A percentile compares a stretch with the other conserved stretches of the same genome.
These are phyloP conservation scores for Rhabditoides inermis DNA, from an alignment of 2,888 invertebrate genomes.

Conservation along the genomic window DNA sequence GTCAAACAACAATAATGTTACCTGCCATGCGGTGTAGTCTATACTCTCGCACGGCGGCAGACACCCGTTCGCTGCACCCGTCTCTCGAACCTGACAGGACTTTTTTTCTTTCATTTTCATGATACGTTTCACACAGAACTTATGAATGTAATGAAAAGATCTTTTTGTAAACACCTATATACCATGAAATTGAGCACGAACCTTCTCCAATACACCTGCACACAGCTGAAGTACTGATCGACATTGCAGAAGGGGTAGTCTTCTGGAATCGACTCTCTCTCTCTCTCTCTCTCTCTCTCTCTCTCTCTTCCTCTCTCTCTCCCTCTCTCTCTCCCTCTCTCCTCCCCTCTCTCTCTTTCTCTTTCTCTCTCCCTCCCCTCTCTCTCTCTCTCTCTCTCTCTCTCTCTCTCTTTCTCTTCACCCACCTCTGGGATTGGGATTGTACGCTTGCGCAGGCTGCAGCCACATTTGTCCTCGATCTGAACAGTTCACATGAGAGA, in stretches of 20 bases:
- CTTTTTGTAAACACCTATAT: no score
- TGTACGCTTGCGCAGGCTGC: conserved; percentile 38
- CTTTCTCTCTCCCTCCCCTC: neutral
- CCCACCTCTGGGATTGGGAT: conserved; percentile 19
- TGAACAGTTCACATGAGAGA: no score
- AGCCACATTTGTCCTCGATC: conserved; percentile 40
- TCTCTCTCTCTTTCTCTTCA: no score
- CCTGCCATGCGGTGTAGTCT: conserved; percentile 51
- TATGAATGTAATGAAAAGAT: no score
- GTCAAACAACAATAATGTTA: neutral
- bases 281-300: neutral
- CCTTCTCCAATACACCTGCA: conserved; percentile 28
- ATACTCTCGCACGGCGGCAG: conserved; percentile 44
- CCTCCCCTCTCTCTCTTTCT: neutral
- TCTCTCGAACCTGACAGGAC: conserved; percentile 11
- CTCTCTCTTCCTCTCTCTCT: neutral
- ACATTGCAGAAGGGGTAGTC: conserved; percentile 38
- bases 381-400: no score
- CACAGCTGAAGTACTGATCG: conserved; percentile 47
- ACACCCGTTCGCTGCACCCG: conserved; percentile 30
- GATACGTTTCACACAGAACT: no score
- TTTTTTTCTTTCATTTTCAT: no score
- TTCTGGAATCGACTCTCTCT: conserved; percentile 14
- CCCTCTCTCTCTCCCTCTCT: neutral
- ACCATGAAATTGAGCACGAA: no score